phyloP scores from a whole-genome alignment of 2,113 vertebrate genomes.

The Buteo buteo region DNA sequence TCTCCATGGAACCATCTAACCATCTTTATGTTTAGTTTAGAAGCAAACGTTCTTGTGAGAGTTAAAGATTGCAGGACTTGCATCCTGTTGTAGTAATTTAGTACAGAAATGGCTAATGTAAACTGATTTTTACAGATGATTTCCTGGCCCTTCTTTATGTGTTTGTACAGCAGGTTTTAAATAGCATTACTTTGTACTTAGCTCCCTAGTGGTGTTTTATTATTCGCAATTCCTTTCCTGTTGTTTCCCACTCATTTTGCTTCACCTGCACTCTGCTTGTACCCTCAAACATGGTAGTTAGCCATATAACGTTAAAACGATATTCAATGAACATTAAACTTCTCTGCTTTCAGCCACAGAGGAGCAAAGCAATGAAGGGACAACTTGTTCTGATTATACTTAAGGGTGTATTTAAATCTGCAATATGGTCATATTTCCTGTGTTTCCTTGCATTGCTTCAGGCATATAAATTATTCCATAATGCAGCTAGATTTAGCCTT shows the following conservation, averaged over 20 bases:
- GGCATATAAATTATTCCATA: background rate
- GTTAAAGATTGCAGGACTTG: background rate
- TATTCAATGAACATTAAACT: fast-evolving
- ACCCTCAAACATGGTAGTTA: background rate
- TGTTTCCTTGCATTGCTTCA: background rate
- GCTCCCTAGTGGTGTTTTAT: background rate
- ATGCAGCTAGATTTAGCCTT: constrained; percentile 9
- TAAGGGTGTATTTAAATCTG: background rate
- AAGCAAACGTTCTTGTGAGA: background rate
- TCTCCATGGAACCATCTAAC: background rate
- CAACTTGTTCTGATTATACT: background rate
- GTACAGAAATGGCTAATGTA: background rate
- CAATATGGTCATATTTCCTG: background rate
- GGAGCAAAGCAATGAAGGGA: background rate
- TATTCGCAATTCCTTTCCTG: background rate
- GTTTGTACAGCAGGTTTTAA: background rate
- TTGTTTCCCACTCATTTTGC: background rate
- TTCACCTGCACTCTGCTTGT: background rate
- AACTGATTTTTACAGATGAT: background rate
- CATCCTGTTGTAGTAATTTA: background rate
- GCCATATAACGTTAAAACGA: background rate
- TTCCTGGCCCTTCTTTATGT: background rate
- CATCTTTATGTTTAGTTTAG: background rate
- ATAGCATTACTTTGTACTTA: background rate
- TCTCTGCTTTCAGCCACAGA: background rate